Conservation (phyloP, 2,113 vertebrate genomes). For the Pluvianellus socialis region DNA sequence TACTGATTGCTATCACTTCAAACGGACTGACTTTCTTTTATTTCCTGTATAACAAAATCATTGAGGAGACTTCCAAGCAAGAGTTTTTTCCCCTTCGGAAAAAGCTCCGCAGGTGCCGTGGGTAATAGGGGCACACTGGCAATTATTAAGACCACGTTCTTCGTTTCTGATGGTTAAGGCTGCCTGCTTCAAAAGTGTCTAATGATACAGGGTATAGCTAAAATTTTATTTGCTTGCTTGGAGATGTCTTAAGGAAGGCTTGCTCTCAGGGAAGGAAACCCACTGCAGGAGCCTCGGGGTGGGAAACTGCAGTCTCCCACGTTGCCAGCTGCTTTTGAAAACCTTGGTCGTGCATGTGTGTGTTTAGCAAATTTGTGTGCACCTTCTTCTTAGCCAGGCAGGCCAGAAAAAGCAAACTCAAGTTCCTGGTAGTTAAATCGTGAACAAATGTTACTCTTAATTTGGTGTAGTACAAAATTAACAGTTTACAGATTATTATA, state of each 20-base stretch:
- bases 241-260: not conserved
- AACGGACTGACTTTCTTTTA: not conserved
- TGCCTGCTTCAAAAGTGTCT: not conserved
- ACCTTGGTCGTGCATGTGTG: not conserved
- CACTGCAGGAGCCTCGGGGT: not conserved
- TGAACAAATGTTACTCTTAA: conserved; percentile 2
- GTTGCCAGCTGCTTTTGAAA: not conserved
- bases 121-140: not conserved
- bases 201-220: not conserved
- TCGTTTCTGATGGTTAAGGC: not conserved
- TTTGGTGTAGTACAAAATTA: not conserved
- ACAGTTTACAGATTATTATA: not conserved
- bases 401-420: not conserved
- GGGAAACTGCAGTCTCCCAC: not conserved
- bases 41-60: not conserved
- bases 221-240: not conserved
- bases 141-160: not conserved
- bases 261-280: not conserved
- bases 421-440: not conserved
- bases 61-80: not conserved
- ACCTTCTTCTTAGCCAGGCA: not conserved
- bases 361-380: not conserved
- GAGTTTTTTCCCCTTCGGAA: not conserved
- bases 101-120: not conserved
- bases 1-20: not conserved